A percentile compares a stretch with the other conserved stretches of the same genome.
phyloP scores from a whole-genome alignment of 1,140 invertebrate genomes.

The Ephestia elutella region DNA sequence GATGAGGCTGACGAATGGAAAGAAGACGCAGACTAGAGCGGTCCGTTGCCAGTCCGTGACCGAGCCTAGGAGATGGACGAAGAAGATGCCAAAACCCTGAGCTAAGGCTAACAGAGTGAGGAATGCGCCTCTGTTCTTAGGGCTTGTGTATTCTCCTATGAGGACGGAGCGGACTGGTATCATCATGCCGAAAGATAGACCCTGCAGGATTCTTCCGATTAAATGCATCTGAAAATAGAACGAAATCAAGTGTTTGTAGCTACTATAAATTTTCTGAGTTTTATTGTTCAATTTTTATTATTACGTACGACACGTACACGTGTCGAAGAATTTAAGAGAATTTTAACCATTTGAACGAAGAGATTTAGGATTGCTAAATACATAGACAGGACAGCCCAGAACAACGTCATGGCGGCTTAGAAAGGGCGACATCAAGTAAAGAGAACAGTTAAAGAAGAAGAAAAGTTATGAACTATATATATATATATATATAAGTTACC shows the following conservation, averaged over 20 bases:
- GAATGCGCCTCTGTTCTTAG: slow-evolving; percentile 72
- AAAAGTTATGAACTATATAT: too few species aligned
- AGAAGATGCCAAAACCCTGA: slow-evolving; percentile 71
- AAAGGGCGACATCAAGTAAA: too few species aligned
- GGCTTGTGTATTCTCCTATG: slow-evolving; percentile 61
- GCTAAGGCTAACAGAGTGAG: slow-evolving; percentile 69
- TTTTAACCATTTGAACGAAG: too few species aligned
- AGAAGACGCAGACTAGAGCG: slow-evolving; percentile 61
- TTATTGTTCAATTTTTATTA: too few species aligned
- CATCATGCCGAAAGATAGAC: slow-evolving; percentile 43
- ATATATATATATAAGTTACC: slow-evolving; percentile 25
- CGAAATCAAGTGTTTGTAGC: not conserved
- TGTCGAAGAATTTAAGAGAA: too few species aligned
- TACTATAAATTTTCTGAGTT: too few species aligned
- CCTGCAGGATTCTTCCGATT: slow-evolving; percentile 40
- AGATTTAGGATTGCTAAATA: too few species aligned
- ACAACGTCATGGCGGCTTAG: too few species aligned
- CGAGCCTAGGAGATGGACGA: slow-evolving; percentile 75
- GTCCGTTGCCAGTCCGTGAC: slow-evolving; percentile 73
- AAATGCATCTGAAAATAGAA: slow-evolving; percentile 30
- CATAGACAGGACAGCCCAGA: too few species aligned
- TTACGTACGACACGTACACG: too few species aligned
- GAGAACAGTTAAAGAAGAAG: too few species aligned
- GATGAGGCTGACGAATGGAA: slow-evolving; percentile 66
- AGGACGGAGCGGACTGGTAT: slow-evolving; percentile 45